These are phyloP conservation scores for Callionymus lyra DNA, from an alignment of 2,113 vertebrate species.

Conservation along the genomic window DNA sequence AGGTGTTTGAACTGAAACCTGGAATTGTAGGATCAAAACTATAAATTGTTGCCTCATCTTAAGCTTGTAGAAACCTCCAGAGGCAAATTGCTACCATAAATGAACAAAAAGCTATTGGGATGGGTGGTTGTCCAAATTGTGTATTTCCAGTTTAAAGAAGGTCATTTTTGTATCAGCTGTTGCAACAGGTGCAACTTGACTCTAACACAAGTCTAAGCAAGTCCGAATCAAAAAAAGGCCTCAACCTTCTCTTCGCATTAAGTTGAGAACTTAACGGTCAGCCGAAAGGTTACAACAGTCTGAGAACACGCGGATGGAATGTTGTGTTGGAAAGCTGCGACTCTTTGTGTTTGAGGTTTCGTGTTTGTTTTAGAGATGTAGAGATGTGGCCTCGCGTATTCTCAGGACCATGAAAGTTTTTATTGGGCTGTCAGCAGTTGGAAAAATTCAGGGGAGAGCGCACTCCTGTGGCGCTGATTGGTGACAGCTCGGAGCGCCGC, in stretches of 20 bases:
- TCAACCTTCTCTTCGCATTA: constrained; percentile 32
- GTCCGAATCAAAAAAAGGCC: constrained; percentile 10
- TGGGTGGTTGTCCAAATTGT: no score
- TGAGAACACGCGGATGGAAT: constrained; percentile 41
- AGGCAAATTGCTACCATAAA: no score
- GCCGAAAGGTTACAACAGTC: constrained; percentile 18
- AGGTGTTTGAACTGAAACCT: no score
- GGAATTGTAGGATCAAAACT: no score
- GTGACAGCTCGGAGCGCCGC: constrained; percentile 19
- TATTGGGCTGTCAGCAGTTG: constrained; percentile 26
- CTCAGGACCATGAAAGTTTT: constrained; percentile 31
- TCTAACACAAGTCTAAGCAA: constrained; percentile 1
- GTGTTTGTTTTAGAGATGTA: constrained; percentile 20
- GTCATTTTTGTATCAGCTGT: no score
- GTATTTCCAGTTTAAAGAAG: no score
- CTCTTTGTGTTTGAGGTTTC: constrained; percentile 19
- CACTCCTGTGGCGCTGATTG: constrained; percentile 12
- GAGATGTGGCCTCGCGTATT: constrained; percentile 16
- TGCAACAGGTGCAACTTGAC: constrained; percentile 2
- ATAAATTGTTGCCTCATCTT: no score
- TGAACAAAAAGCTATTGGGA: no score
- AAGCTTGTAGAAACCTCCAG: no score
- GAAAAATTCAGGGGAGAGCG: constrained; percentile 14
- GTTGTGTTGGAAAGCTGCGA: constrained; percentile 33
- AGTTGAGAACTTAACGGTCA: constrained; percentile 36